Base-by-base conservation (phyloP, 2,113 vertebrate genomes). In the Thoracochromis brauschi region DNA sequence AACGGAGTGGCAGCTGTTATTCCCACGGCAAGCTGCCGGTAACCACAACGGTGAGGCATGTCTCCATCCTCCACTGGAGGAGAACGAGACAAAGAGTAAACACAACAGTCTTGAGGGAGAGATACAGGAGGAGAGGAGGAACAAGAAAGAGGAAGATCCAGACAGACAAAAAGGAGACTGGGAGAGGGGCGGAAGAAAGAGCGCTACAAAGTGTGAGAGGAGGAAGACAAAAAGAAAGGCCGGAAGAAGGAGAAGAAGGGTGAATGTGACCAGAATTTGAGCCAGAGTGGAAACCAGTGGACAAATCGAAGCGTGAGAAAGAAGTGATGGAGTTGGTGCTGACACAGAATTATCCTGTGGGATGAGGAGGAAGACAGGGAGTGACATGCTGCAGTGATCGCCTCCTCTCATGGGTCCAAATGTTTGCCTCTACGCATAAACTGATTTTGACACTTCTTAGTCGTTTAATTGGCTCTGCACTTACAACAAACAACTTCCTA, bases 41-140 rank as follows among this genome's bases (percentile, higher is more conserved):
- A 85, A 85, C 83, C 91, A 89, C 90, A 80, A 11, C 42, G 87
- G 90, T 92, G 88, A 82, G 92, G 88, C 21, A 91, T 94, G 9
- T 80, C 86, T 79, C 84, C 94, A 31, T 89, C 88, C 91, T 94
- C 91, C 80, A 35, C 83, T 94, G 89, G 94, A 95, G 90, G 87
- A 90, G 93, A 94, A 94, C 60, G 81, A 90, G 92, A 89, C 57
- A 31, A 60, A 58, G 90, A 87, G n/a, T 93, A 94, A 95, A 95
- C 91, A 95, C 71, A 40, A 3, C 21, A 7, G 88, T 85, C 92
- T 89, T 82, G 87, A 26, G 88, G 68, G 85, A 82, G 49, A 14
- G 73, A 78, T 4, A 8, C 85, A 53, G 79, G 47, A 63, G 75
- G 5, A 68, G 26, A 65, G 47, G 57, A 47, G 35, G 26, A 47